These are phyloP conservation scores for Oligia fasciuncula DNA, from an alignment of 2,888 invertebrate genomes.

Conservation along the genomic window DNA sequence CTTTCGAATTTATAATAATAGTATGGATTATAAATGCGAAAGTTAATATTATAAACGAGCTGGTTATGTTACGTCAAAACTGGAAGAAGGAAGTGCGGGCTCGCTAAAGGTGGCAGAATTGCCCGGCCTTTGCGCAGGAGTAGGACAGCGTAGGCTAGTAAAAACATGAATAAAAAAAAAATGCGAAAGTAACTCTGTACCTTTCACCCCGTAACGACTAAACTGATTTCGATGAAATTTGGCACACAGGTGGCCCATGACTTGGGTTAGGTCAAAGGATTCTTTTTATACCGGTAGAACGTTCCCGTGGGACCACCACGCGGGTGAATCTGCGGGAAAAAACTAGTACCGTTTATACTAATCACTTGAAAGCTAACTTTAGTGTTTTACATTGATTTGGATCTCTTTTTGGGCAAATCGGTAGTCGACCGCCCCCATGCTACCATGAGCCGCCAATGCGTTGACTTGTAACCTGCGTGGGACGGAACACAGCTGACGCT, in stretches of 20 bases:
- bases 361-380: background rate
- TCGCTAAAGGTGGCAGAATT: too few relatives aligned
- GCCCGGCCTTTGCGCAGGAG: too few relatives aligned
- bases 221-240: background rate
- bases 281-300: background rate
- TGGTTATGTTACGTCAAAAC: too few relatives aligned
- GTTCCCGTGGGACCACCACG: background rate
- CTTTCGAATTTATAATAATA: too few relatives aligned
- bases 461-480: constrained; percentile 29
- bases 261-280: background rate
- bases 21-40: too few relatives aligned
- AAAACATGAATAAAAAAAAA: too few relatives aligned
- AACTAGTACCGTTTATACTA: background rate
- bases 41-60: too few relatives aligned
- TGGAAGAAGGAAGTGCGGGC: too few relatives aligned
- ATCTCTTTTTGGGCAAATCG: background rate
- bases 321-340: background rate
- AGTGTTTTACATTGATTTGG: background rate
- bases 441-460: background rate
- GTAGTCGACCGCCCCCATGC: constrained; percentile 15
- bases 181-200: too few relatives aligned
- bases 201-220: too few relatives aligned
- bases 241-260: background rate
- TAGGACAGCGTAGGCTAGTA: too few relatives aligned
- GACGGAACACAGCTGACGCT: constrained; percentile 4